These are phyloP conservation scores for Elachura formosa DNA, from an alignment of 2,113 vertebrate genomes.

Conservation along the genomic window DNA sequence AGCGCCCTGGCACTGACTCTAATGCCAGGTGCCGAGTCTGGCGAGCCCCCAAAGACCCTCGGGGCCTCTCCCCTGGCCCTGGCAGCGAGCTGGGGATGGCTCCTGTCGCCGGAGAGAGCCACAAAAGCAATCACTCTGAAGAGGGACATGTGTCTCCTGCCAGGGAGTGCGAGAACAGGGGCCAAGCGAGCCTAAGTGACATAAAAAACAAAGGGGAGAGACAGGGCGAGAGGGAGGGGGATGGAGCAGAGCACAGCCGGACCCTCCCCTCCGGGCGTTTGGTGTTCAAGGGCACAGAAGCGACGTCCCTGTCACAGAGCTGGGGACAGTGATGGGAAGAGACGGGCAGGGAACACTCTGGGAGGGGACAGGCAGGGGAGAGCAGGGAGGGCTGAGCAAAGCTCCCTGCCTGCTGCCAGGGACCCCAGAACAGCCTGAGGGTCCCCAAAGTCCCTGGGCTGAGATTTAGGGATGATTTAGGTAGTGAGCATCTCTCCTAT, in stretches of 20 bases:
- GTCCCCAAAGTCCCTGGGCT: accelerated
- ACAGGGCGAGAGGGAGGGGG: not conserved
- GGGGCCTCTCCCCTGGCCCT: too few relatives aligned
- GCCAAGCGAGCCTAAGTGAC: constrained; percentile 54
- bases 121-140: constrained; percentile 37
- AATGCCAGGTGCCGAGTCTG: constrained; percentile 35
- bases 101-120: constrained; percentile 12
- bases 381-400: not conserved
- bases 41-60: constrained; percentile 2
- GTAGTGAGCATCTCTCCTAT: accelerated
- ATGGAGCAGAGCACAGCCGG: not conserved
- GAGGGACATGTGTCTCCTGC: constrained; percentile 70
- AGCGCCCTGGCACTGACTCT: constrained; percentile 36
- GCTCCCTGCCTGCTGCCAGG: not conserved
- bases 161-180: constrained; percentile 15
- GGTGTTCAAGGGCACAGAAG: not conserved
- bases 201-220: constrained; percentile 34
- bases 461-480: not conserved
- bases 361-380: not conserved
- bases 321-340: not conserved
- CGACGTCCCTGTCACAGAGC: not conserved
- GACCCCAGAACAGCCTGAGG: not conserved
- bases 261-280: not conserved
- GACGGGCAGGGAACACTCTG: accelerated
- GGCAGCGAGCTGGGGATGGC: too few relatives aligned